These are phyloP conservation scores for Platysternon megacephalum DNA, from an alignment of 2,113 vertebrate species.

Conservation along the genomic window DNA sequence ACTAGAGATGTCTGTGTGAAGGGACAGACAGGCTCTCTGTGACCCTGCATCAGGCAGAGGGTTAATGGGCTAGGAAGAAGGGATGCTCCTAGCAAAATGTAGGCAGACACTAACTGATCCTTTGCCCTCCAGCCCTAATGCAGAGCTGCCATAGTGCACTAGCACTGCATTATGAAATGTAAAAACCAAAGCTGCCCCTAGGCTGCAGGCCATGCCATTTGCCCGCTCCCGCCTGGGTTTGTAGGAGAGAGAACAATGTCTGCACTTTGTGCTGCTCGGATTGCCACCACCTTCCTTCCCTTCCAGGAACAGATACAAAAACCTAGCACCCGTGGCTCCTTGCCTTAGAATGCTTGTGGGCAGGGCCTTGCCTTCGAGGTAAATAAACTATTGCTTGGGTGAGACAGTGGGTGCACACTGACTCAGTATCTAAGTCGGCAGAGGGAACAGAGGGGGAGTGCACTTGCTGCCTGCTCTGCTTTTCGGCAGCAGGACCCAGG, in stretches of 20 bases:
- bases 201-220: not conserved
- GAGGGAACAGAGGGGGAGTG: not conserved
- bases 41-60: not conserved
- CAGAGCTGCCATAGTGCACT: not conserved
- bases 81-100: not conserved
- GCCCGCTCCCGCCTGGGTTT: not conserved
- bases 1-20: not conserved
- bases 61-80: not conserved
- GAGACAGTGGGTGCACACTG: not conserved
- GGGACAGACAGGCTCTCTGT: not conserved
- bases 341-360: not conserved
- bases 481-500: not conserved
- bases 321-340: not conserved
- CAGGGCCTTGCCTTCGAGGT: not conserved
- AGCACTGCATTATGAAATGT: not conserved
- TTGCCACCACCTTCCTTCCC: not conserved
- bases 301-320: not conserved
- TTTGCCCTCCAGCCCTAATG: not conserved
- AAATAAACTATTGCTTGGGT: not conserved
- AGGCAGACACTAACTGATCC: not conserved
- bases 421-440: not conserved
- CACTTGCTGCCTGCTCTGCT: not conserved
- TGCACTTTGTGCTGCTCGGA: not conserved
- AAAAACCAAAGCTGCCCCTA: not conserved
- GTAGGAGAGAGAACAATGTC: not conserved